Evolutionary conservation across 1,140 invertebrate species (phyloP).

Genomic region (Magallana gigas): DNA sequence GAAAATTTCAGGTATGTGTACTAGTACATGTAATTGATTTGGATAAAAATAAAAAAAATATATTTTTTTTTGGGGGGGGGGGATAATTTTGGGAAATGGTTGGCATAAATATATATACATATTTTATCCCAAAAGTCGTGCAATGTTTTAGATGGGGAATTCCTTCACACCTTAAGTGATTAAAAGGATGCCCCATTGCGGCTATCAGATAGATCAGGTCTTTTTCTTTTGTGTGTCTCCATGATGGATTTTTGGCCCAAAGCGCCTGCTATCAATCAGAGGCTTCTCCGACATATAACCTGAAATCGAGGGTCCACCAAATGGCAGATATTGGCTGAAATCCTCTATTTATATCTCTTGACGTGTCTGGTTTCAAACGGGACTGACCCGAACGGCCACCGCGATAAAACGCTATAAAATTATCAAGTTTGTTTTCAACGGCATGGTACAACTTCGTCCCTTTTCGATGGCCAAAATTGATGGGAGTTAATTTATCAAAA

Average conservation of each 20-base stretch:
- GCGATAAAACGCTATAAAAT: neutral
- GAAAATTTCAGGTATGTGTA: constrained; percentile 26
- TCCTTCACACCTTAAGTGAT: constrained; percentile 37
- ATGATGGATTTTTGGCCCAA: constrained; percentile 55
- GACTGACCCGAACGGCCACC: neutral
- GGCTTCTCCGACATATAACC: constrained; percentile 24
- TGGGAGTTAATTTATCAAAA: constrained; percentile 24
- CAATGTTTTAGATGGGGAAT: constrained; percentile 13
- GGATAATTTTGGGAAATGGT: neutral
- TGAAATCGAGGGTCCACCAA: constrained; percentile 5
- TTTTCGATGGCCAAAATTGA: constrained; percentile 14
- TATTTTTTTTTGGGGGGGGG: too few relatives aligned
- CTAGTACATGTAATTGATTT: neutral
- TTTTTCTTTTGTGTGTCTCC: constrained; percentile 49
- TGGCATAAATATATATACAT: neutral
- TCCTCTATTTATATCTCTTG: constrained; percentile 36
- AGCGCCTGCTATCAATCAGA: constrained; percentile 49
- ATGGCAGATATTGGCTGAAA: constrained; percentile 45
- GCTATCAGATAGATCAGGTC: constrained; percentile 51
- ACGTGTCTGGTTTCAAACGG: constrained; percentile 12
- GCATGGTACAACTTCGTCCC: neutral
- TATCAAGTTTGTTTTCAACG: neutral
- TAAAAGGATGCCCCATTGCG: constrained; percentile 38
- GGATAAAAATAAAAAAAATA: too few relatives aligned
- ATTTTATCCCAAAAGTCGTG: neutral